Evolutionary conservation across 2,113 vertebrate species (phyloP), one percentile per base, ranked within the genome.

Genomic region (Pluvialis apricaria): DNA sequence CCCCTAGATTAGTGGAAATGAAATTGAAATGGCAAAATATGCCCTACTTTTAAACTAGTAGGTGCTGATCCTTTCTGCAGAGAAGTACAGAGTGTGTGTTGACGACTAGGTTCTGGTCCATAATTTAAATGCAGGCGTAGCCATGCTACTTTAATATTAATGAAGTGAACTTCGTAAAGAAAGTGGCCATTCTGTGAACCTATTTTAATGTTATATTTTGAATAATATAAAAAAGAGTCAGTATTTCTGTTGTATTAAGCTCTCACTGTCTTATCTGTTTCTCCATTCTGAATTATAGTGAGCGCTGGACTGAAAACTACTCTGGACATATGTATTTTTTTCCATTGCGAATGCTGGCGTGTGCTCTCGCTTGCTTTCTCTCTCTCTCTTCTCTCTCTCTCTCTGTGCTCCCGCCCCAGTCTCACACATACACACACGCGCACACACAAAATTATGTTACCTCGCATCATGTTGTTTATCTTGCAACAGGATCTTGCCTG

Each of bases 401-500:
- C 29, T 70, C 80, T 54, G 31, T 0, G 0, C 44, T 90, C 75
- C 68, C 0, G 1, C 49, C 70, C 55, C 24, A 52, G 71, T 70
- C 85, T 92, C 86, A 36, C 83, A 52, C 86, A 36, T 57, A 64
- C 68, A 61, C 61, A 76, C 62, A 36, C 69, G 13, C 11, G 17
- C 32, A 5, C 28, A 12, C 57, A 13, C 81, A 80, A 88, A 96
- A 94, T 94, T 76, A 62, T 70, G 88, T 96, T 95, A 66, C 71
- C 66, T 93, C 34, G 11, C 85, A 82, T 95, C 81, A 9, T 5
- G 45, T 86, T 96, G 91, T 95, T 96, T 95, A 82, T 95, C 91
- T 94, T 97, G 95, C 86, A 97, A 83, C 91, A 77, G 87, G 91
- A 95, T 95, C 95, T 96, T 97, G 84, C 86, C 78, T 91, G 84